Conservation (phyloP, 30 jellyfish, hydroid and myxozoan genomes). For the Pelagia noctiluca region DNA sequence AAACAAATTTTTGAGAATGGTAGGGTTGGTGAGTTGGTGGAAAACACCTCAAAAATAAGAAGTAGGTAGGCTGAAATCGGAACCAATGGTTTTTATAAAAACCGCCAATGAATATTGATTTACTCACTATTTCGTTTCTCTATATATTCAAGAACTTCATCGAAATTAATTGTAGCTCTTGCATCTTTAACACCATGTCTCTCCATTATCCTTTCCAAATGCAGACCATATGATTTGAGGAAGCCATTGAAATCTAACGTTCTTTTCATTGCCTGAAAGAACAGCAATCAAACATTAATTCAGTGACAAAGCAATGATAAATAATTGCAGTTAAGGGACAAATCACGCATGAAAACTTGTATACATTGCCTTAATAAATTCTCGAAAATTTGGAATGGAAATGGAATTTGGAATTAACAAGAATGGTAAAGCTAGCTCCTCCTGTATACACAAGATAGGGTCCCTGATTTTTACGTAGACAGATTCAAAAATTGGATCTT, state of each 20-base stretch:
- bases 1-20: too few species aligned
- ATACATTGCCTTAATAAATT: too few species aligned
- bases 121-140: conserved; percentile 83
- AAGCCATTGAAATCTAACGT: conserved; percentile 75
- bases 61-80: too few species aligned
- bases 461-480: not conserved
- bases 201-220: conserved; percentile 71
- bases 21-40: too few species aligned
- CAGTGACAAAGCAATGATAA: not conserved
- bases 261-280: conserved; percentile 80
- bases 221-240: conserved; percentile 61
- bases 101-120: too few species aligned
- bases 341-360: not conserved
- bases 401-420: not conserved
- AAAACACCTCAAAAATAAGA: too few species aligned
- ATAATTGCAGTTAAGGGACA: not conserved
- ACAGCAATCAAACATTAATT: too few species aligned
- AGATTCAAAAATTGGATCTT: too few species aligned
- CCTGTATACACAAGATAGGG: not conserved
- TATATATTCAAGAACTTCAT: conserved; percentile 77
- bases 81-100: too few species aligned
- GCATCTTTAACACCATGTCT: conserved; percentile 79
- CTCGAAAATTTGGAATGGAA: not conserved
- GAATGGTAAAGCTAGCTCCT: not conserved
- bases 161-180: conserved; percentile 58